Evolutionary conservation across 2,113 vertebrate genomes (phyloP).

Genomic region (Lipophrys pholis): DNA sequence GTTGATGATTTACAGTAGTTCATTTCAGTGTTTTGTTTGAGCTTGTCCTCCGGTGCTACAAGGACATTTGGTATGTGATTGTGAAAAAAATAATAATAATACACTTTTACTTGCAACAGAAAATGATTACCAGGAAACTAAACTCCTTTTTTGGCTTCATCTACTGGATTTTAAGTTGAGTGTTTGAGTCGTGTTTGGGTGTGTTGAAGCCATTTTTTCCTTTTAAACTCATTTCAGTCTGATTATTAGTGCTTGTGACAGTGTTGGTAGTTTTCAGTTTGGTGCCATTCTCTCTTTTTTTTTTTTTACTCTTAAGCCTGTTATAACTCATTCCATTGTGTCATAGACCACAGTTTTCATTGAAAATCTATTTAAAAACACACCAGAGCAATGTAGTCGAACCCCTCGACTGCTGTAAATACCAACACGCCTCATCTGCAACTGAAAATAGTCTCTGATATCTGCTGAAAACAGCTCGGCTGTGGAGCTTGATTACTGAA

Average conservation of each 20-base stretch:
- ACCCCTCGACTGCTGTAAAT: constrained; percentile 5
- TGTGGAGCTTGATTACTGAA: background rate
- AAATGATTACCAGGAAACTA: background rate
- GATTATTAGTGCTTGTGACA: constrained; percentile 3
- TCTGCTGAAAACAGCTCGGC: background rate
- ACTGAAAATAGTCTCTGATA: background rate
- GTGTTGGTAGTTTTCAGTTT: background rate
- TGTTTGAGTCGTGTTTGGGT: background rate
- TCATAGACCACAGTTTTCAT: background rate
- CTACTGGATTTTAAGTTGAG: background rate
- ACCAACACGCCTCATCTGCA: background rate
- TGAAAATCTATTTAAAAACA: constrained; percentile 6
- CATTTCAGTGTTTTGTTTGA: background rate
- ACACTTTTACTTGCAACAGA: background rate
- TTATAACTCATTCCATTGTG: background rate
- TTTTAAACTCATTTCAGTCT: background rate
- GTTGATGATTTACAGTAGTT: background rate
- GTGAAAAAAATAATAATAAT: background rate
- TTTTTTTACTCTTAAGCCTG: constrained; percentile 4
- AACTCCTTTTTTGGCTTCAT: constrained; percentile 7
- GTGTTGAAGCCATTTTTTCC: constrained; percentile 1
- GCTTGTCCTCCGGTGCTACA: background rate
- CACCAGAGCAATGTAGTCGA: background rate
- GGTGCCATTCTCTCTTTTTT: background rate
- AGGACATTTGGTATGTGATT: constrained; percentile 10